Base-by-base conservation (phyloP, 1,140 invertebrate species). In the Temnothorax longispinosus region DNA sequence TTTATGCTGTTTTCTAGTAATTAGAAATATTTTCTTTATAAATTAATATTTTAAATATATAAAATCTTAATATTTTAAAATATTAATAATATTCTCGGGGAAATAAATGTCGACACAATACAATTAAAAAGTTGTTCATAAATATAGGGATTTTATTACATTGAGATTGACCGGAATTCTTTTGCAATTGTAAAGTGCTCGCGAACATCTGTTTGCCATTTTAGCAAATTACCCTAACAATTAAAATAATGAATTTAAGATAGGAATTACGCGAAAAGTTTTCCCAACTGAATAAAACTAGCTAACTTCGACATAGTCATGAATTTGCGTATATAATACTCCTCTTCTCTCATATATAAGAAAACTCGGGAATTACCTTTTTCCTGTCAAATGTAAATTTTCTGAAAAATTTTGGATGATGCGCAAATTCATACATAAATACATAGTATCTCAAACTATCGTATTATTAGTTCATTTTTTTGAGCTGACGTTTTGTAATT, bases 221-320 rank as follows among this genome's bases (percentile, higher is more conserved):
- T 67, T 58, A 50, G 64, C 50, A 35, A 81, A 65, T 81, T 81
- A 21, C 13, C n/a, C 47, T 35, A 21, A 27, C 8, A 67, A 81
- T 81, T 81, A 81, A 81, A 69, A 81, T 80, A 80, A 80, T 81
- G 47, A 81, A 69, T 81, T 81, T 81, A 81, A 69, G 77, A 69
- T n/a, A 41, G 21, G 35, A 54, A 56, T 80, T 81, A 69, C 50
- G 35, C 15, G 76, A 65, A 38, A 78, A 64, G 76, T 78, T 78
- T 77, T 78, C 18, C n/a, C 60, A 80, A 80, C 76, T 52, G 32
- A 65, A 60, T 65, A 52, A 80, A 80, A 80, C 76, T 47, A 80
- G 44, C 44, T 21, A 80, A 65, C 60, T 80, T 52, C 13, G n/a
- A 65, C 62, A 52, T 21, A 67, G 44, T 35, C 76, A 35, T 69